Base-by-base conservation (phyloP, 2,113 vertebrate species). In the Brachypteracias leptosomus region DNA sequence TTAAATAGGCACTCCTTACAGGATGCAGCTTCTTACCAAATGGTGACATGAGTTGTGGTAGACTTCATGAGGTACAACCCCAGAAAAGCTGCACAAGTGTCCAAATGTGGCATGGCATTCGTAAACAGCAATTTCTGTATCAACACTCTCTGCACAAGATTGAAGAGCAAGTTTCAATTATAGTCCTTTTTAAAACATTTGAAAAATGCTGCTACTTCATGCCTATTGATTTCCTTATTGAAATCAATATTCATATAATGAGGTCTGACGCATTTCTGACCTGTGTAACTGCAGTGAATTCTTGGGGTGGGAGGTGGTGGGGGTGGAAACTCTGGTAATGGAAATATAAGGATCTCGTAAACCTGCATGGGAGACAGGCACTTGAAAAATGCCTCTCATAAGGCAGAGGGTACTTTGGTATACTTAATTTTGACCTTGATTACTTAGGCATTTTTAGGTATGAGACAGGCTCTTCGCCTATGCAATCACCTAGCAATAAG, bases 221-320 rank as follows among this genome's bases (percentile, higher is more conserved):
- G 54, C 55, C 38, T 91, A 96, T 95, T 89, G 91, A 95, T 95
- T 88, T 86, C 62, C 73, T 79, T 82, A 81, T 82, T 94, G 89
- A 61, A 95, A 95, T 97, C 96, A 93, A 93, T 95, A 92, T 90
- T 93, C 75, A 90, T 94, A 94, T 94, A 95, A 96, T 93, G 94
- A 96, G 92, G 58, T 93, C 88, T 93, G 79, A 90, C 0, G 11
- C 3, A 7, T 84, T 94, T 95, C 65, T 96, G 87, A 97, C 91
- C 87, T 52, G 51, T 73, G 76, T 90, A 88, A 94, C 90, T 78
- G 82, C 81, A 84, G 57, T 86, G 89, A 90, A 91, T 90, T 88
- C 91, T 58, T 35, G 44, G 72, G 57, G 66, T 4, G 13, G n/a
- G 52, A 24, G 68, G 12, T 15, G 35, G 19, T 16, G 22, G 55